phyloP scores from a whole-genome alignment of 2,888 invertebrate species.

The Oscheius sp. region DNA sequence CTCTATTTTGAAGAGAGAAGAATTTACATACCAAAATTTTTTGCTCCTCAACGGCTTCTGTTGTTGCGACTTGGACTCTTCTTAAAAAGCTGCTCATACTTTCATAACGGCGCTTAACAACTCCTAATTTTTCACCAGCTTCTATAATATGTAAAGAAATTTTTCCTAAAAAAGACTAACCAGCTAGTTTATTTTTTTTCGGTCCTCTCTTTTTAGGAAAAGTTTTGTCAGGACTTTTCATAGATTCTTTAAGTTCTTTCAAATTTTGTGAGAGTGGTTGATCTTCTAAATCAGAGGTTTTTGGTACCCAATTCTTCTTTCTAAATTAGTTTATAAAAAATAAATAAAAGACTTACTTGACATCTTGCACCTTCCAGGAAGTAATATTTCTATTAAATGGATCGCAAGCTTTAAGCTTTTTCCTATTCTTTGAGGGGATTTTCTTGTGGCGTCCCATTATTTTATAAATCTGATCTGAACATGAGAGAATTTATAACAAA shows the following conservation, averaged over 20 bases:
- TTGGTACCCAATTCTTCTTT: constrained; percentile 28
- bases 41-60: constrained; percentile 34
- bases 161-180: constrained; percentile 29
- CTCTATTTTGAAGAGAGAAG: not conserved
- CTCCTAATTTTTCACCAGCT: constrained; percentile 40
- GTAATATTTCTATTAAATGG: constrained; percentile 52
- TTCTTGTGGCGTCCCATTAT: constrained; percentile 36
- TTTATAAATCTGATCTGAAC: not conserved
- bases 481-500: not conserved
- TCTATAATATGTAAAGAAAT: constrained; percentile 24
- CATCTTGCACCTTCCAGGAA: constrained; percentile 29
- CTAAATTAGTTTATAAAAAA: constrained; percentile 28
- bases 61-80: constrained; percentile 36
- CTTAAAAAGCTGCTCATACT: constrained; percentile 37
- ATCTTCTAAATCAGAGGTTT: constrained; percentile 23
- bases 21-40: constrained; percentile 38
- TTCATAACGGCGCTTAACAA: constrained; percentile 45
- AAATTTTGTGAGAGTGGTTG: constrained; percentile 43
- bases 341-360: constrained; percentile 1
- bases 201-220: constrained; percentile 36
- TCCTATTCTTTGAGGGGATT: constrained; percentile 55
- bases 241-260: constrained; percentile 31
- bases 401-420: constrained; percentile 57
- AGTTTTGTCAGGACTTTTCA: constrained; percentile 2
- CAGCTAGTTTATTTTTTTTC: constrained; percentile 40